Evolutionary conservation across 2,797 vertebrate species (phyloP).

Genomic region (Okamejei kenojei): DNA sequence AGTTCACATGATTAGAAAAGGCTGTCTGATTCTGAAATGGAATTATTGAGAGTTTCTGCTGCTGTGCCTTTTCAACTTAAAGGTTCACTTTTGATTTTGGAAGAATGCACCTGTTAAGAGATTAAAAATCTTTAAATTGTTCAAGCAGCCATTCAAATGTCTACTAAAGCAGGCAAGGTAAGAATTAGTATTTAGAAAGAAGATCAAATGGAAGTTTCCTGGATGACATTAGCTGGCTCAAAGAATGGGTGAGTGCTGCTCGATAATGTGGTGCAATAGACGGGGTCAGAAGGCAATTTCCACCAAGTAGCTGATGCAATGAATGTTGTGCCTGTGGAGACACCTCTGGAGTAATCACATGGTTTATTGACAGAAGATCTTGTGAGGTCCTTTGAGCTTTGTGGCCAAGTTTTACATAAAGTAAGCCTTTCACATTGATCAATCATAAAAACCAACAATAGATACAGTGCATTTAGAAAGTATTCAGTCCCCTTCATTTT

Average conservation of each 20-base stretch:
- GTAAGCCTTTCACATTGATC: no score
- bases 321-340: background rate
- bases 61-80: conserved; percentile 5
- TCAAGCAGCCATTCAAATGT: background rate
- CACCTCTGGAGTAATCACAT: background rate
- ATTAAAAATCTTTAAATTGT: background rate
- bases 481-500: no score
- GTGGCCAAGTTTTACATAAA: background rate
- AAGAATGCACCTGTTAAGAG: conserved; percentile 1
- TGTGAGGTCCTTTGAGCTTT: background rate
- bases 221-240: background rate
- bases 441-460: no score
- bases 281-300: background rate
- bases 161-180: background rate
- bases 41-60: background rate
- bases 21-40: background rate
- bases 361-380: background rate
- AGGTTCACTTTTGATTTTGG: background rate
- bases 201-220: background rate
- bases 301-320: background rate
- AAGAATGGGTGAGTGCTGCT: background rate
- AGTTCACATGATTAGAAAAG: conserved; percentile 24
- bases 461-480: no score
- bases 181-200: background rate
- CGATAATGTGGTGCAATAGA: background rate